A percentile compares a stretch with the other conserved stretches of the same genome.
Evolutionary conservation across 2,797 vertebrate species (phyloP).

Genomic region (Discoglossus pictus): DNA sequence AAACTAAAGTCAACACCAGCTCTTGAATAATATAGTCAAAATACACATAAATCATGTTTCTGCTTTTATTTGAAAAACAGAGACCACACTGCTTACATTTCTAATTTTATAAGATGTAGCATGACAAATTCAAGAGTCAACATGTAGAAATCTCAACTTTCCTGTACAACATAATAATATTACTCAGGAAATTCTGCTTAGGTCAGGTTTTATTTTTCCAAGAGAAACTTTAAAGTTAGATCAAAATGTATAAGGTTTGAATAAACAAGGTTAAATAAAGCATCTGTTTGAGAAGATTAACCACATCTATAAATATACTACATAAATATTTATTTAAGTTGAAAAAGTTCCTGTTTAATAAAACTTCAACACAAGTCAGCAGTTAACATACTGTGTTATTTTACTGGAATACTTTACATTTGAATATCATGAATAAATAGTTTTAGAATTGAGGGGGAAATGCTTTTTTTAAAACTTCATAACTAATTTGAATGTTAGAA

Average conservation of each 20-base stretch:
- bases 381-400: not conserved
- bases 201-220: constrained; percentile 45
- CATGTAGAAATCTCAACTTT: constrained; percentile 17
- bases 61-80: not conserved
- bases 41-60: not conserved
- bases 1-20: not conserved
- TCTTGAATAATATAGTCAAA: not conserved
- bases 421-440: too few relatives aligned
- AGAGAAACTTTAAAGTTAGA: constrained; percentile 45
- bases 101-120: not conserved
- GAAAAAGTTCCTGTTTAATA: not conserved
- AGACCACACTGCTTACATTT: constrained; percentile 1
- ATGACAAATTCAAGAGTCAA: not conserved
- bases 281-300: constrained; percentile 51
- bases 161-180: constrained; percentile 3
- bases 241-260: constrained; percentile 5
- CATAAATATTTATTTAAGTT: constrained; percentile 54
- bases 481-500: too few relatives aligned
- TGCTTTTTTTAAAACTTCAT: too few relatives aligned
- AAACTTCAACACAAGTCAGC: not conserved
- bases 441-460: too few relatives aligned
- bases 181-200: constrained; percentile 48
- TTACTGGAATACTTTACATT: not conserved
- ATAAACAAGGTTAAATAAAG: constrained; percentile 25
- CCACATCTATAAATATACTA: constrained; percentile 16